Evolutionary conservation across 1,140 invertebrate genomes (phyloP).

Genomic region (Liolophura sinensis): DNA sequence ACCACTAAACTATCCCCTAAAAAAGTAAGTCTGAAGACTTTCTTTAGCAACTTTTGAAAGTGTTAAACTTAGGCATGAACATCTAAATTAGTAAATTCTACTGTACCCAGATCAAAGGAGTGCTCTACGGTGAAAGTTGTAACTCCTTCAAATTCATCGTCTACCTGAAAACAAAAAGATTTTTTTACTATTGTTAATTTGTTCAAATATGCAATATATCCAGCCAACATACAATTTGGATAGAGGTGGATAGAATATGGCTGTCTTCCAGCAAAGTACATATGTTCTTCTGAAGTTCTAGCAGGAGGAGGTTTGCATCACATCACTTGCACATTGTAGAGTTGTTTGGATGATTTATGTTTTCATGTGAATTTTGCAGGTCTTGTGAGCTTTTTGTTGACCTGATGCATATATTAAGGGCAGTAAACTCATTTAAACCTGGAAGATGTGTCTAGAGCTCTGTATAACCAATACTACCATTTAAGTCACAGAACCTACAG

Average conservation of each 20-base stretch:
- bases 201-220: no score
- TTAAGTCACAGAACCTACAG: no score
- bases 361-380: no score
- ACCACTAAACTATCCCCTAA: not conserved
- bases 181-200: not conserved
- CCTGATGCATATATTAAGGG: no score
- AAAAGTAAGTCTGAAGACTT: not conserved
- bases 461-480: no score
- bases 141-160: conserved; percentile 60
- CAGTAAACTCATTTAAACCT: no score
- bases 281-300: not conserved
- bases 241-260: not conserved
- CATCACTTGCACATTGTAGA: not conserved
- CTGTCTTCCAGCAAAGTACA: not conserved
- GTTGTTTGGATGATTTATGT: not conserved
- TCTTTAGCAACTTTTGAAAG: not conserved
- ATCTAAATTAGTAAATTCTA: not conserved
- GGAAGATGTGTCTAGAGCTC: no score
- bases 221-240: no score
- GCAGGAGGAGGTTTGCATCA: not conserved
- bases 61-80: no score
- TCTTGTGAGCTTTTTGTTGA: no score
- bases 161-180: conserved; percentile 31
- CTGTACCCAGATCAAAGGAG: conserved; percentile 65
- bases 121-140: conserved; percentile 67